Evolutionary conservation across 2,888 invertebrate species (phyloP).

Genomic region (Pheosia gnoma): DNA sequence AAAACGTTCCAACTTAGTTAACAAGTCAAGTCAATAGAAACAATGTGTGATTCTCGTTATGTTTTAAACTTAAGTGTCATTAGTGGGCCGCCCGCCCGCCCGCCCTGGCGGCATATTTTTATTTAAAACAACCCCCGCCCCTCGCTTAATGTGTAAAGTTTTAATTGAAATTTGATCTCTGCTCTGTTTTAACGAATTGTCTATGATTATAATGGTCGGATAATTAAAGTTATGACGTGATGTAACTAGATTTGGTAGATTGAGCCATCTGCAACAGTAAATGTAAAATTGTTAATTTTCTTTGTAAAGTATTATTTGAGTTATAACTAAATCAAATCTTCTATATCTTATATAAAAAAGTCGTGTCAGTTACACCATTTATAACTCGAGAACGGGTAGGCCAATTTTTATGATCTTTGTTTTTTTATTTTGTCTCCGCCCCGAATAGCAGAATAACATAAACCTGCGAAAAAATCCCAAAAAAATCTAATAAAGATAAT

Average conservation of each 20-base stretch:
- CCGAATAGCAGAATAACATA: no score
- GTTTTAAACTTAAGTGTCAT: constrained; percentile 41
- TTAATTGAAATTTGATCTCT: constrained; percentile 77
- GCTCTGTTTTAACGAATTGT: constrained; percentile 40
- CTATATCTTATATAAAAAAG: no score
- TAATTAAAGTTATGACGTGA: constrained; percentile 31
- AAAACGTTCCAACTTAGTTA: constrained; percentile 6
- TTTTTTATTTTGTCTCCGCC: no score
- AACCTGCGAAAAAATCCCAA: no score
- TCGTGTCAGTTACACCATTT: no score
- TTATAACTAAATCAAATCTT: no score
- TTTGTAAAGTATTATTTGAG: not conserved
- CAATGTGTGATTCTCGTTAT: constrained; percentile 22
- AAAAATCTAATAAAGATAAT: no score
- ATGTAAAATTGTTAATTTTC: not conserved
- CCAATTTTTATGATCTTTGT: no score
- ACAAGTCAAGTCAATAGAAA: constrained; percentile 11
- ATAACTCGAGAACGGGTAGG: no score
- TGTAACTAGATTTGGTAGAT: constrained; percentile 11
- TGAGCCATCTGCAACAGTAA: not conserved
- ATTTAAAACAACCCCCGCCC: constrained; percentile 51
- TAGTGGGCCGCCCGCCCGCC: constrained; percentile 14
- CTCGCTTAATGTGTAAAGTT: constrained; percentile 70
- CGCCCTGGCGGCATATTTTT: constrained; percentile 71
- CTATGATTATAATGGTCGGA: constrained; percentile 31